Percentiles rank a stretch among this genome's conserved stretches.
Conservation (phyloP, 2,797 vertebrate genomes). For the Myiothlypis coronata region DNA sequence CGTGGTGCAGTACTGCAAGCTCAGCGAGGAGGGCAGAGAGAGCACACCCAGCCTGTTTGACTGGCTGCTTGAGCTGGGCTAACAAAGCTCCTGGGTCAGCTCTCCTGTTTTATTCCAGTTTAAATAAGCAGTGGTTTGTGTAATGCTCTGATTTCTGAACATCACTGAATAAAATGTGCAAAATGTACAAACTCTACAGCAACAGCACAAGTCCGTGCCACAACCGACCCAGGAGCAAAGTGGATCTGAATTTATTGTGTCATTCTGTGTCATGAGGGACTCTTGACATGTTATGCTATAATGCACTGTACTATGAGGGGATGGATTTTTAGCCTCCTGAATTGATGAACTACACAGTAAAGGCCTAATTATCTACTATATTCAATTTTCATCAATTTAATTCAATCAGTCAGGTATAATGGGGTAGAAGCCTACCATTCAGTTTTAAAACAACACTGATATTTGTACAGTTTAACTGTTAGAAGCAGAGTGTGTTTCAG, state of each 20-base stretch:
- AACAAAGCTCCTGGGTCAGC: neutral
- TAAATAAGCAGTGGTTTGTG: conserved; percentile 59
- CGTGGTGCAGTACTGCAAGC: conserved; percentile 88
- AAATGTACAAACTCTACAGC: conserved; percentile 22
- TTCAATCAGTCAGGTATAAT: conserved; percentile 5
- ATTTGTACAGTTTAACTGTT: neutral
- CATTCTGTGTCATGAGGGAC: neutral
- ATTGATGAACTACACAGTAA: neutral
- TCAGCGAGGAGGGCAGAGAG: conserved; percentile 75
- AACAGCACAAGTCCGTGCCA: neutral
- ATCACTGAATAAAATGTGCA: conserved; percentile 41
- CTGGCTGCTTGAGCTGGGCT: conserved; percentile 90
- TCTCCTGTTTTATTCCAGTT: neutral
- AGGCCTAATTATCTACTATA: neutral
- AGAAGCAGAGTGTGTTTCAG: neutral
- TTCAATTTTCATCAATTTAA: neutral
- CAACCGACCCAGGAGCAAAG: neutral
- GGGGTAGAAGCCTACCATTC: neutral
- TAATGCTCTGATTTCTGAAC: conserved; percentile 16
- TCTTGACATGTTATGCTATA: neutral
- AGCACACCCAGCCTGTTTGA: conserved; percentile 87
- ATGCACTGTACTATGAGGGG: neutral
- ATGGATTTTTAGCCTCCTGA: neutral
- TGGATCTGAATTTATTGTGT: neutral
- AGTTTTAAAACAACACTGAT: neutral